Base-by-base conservation (phyloP, 2,113 vertebrate genomes). In the Neogale vison region DNA sequence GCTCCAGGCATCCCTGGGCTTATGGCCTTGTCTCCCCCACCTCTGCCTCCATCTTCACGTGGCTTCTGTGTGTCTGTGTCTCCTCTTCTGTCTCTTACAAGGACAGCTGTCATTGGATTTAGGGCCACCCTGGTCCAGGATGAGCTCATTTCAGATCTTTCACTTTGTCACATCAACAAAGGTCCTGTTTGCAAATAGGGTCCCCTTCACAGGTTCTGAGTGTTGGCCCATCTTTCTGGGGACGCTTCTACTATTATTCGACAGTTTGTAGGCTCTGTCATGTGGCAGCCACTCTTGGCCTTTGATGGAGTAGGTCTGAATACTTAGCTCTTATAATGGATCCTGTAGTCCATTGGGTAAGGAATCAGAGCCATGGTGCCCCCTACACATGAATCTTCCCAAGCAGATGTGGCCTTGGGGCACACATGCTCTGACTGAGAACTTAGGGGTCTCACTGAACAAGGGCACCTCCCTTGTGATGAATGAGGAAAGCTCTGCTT, bases 1-100 rank as follows among this genome's bases (percentile, higher is more conserved):
- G 23, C 39, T 31, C 72, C 74, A 77, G 74, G 15, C 0, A 0
- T 20, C 15, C 15, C 7, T 18, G 26, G 45, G 1, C 26, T 47
- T 1, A 24, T 18, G 45, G 15, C 14, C 1, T 0, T 0, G 1
- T 77, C 74, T 15, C 26, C 47, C 26, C 42, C 42, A 4, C 18
- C 42, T 77, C 26, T 15, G 4, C 45, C 45, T 47, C 74, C 15
- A 0, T 47, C 15, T 7, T 47, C 45, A 31, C 2, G 3, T 31
- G 26, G 45, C 42, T 31, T 17, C 42, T 45, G 15, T 31, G 26
- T 18, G 26, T 77, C 15, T 47, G 26, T 31, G 6, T 47, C 15
- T 77, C 74, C 23, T 18, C 45, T 77, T 31, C 74, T 18, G 26
- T 77, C 45, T 47, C 26, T 77, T 47, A 17, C 2, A 47, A 47